Conservation (phyloP, 2,797 vertebrate genomes). For the Agapornis canus region DNA sequence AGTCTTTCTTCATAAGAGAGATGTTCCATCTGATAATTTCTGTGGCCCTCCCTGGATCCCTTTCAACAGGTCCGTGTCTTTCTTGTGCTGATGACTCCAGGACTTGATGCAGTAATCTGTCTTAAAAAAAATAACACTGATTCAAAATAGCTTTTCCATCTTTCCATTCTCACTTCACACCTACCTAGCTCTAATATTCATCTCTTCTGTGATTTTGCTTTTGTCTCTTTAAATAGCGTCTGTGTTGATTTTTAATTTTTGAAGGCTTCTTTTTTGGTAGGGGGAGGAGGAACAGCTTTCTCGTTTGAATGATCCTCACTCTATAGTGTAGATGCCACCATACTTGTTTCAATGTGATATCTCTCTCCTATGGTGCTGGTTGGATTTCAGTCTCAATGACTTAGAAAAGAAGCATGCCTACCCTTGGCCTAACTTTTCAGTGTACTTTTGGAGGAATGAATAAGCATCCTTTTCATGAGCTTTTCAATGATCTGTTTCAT, state of each 20-base stretch:
- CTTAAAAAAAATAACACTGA: not conserved
- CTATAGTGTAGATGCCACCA: not conserved
- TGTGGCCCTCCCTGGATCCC: no score
- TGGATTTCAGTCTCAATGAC: not conserved
- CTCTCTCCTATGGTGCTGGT: not conserved
- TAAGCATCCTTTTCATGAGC: not conserved
- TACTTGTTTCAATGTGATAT: not conserved
- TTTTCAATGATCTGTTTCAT: not conserved
- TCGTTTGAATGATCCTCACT: not conserved
- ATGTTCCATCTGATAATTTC: not conserved
- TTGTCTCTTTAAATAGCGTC: not conserved
- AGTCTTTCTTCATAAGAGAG: not conserved
- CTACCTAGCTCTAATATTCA: not conserved
- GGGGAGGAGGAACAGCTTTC: not conserved
- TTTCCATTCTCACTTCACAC: not conserved
- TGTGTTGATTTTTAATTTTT: not conserved
- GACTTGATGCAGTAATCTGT: not conserved
- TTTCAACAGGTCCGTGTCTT: not conserved
- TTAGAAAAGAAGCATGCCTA: not conserved
- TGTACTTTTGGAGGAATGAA: not conserved
- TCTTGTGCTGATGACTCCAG: not conserved
- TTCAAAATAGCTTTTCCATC: not conserved
- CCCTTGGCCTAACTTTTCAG: not conserved
- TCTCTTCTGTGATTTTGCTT: not conserved
- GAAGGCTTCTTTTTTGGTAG: not conserved